Percentiles rank a stretch among this genome's conserved stretches.
These are phyloP conservation scores for Drosophila nigricruria DNA, from an alignment of 2,888 invertebrate species.

Conservation along the genomic window DNA sequence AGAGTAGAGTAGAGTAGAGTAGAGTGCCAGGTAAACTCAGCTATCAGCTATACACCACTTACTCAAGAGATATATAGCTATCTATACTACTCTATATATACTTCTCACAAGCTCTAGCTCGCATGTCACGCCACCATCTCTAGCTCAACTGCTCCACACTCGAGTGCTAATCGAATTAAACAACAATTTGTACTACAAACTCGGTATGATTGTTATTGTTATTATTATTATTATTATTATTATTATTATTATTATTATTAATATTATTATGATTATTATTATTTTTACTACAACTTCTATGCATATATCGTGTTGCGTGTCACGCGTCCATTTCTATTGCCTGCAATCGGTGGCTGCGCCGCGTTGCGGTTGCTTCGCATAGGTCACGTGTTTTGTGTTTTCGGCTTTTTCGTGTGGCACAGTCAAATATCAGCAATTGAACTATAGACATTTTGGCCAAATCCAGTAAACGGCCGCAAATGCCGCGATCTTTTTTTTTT, in stretches of 20 bases:
- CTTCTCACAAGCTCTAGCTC: neutral
- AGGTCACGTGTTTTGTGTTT: slow-evolving; percentile 71
- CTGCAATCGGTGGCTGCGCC: neutral
- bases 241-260: neutral
- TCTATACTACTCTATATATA: neutral
- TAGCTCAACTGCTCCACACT: neutral
- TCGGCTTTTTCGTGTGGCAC: slow-evolving; percentile 46
- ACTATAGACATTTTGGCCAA: slow-evolving; percentile 79
- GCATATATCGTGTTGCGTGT: slow-evolving; percentile 13
- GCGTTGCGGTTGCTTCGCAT: slow-evolving; percentile 41
- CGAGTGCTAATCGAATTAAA: neutral
- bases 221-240: neutral
- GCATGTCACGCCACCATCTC: slow-evolving; percentile 12
- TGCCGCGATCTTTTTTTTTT: slow-evolving; percentile 65
- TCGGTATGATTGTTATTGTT: neutral
- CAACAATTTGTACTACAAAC: slow-evolving; percentile 4
- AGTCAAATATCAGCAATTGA: slow-evolving; percentile 79
- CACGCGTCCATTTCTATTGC: slow-evolving; percentile 40
- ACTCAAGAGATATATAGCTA: neutral
- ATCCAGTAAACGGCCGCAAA: slow-evolving; percentile 71
- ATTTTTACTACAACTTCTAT: neutral
- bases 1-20: too few relatives aligned
- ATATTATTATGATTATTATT: neutral
- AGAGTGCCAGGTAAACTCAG: too few relatives aligned
- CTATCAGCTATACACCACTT: too few relatives aligned